Evolutionary conservation across 2,888 invertebrate genomes (phyloP).

Genomic region (Ophion ventricosus): DNA sequence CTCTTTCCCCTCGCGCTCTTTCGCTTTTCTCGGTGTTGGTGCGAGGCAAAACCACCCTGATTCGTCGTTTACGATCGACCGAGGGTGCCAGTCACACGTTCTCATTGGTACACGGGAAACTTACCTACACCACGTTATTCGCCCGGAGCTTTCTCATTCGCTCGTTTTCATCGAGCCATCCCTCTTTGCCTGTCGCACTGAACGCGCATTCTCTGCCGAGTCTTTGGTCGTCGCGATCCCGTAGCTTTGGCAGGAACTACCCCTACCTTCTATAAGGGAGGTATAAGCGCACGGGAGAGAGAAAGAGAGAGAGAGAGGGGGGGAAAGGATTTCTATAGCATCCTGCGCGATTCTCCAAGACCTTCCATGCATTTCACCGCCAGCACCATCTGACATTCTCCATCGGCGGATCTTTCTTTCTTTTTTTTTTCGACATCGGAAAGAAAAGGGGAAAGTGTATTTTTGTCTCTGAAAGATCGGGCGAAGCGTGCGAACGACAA

Average conservation of each 20-base stretch:
- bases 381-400: slow-evolving; percentile 1
- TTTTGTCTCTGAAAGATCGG: neutral
- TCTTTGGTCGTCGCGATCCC: slow-evolving; percentile 7
- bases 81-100: slow-evolving; percentile 71
- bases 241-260: slow-evolving; percentile 38
- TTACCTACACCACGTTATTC: slow-evolving; percentile 76
- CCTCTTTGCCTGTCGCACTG: slow-evolving; percentile 50
- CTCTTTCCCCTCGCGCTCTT: slow-evolving; percentile 8
- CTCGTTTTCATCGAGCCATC: slow-evolving; percentile 69
- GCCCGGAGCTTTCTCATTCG: slow-evolving; percentile 75
- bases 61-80: slow-evolving; percentile 64
- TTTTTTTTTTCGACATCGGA: neutral
- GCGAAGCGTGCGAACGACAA: neutral
- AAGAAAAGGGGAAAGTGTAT: neutral
- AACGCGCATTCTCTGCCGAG: slow-evolving; percentile 52
- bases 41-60: slow-evolving; percentile 20
- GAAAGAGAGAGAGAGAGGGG: slow-evolving; percentile 2
- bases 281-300: neutral
- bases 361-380: slow-evolving; percentile 58
- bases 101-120: slow-evolving; percentile 76
- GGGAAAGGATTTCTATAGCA: slow-evolving; percentile 4
- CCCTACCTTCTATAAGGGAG: slow-evolving; percentile 4
- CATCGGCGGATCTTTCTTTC: neutral
- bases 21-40: slow-evolving; percentile 46
- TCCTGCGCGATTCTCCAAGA: neutral